Percentiles rank a stretch among this genome's conserved stretches.
These are phyloP conservation scores for Cryptotis parvus DNA, from an alignment of 2,113 vertebrate genomes.

Conservation along the genomic window DNA sequence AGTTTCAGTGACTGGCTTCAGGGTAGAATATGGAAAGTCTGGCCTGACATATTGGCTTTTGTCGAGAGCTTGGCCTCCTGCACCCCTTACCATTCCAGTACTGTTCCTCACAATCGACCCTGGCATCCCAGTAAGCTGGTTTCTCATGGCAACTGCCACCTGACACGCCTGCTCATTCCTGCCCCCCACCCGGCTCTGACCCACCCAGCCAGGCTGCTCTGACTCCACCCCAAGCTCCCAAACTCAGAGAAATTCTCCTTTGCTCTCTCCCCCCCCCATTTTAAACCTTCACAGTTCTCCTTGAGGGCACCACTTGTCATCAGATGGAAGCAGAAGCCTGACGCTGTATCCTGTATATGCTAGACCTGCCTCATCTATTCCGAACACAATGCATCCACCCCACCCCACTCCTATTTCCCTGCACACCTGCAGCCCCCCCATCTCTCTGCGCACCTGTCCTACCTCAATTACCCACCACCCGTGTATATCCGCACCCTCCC, in stretches of 20 bases:
- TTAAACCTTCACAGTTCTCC: not conserved
- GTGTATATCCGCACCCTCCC: too few relatives aligned
- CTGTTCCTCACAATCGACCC: not conserved
- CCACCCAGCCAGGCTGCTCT: too few relatives aligned
- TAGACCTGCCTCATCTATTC: not conserved
- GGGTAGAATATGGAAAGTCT: not conserved
- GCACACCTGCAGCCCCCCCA: not conserved
- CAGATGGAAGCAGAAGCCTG: not conserved
- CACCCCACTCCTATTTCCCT: not conserved
- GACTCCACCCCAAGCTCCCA: not conserved
- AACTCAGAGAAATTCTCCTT: not conserved
- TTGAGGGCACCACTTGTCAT: not conserved
- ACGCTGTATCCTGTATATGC: not conserved
- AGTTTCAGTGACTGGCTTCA: not conserved
- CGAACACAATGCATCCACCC: not conserved
- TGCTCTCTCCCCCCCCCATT: too few relatives aligned
- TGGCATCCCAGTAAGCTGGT: not conserved
- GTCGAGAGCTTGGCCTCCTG: not conserved
- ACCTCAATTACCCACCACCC: too few relatives aligned
- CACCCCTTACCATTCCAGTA: not conserved
- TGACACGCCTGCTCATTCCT: not conserved
- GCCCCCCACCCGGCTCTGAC: too few relatives aligned
- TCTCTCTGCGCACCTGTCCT: not conserved
- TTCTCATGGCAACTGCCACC: not conserved
- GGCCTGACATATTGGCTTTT: not conserved